A percentile compares a stretch with the other conserved stretches of the same genome.
Evolutionary conservation across 2,888 invertebrate species (phyloP).

Genomic region (Podabrus alpinus): DNA sequence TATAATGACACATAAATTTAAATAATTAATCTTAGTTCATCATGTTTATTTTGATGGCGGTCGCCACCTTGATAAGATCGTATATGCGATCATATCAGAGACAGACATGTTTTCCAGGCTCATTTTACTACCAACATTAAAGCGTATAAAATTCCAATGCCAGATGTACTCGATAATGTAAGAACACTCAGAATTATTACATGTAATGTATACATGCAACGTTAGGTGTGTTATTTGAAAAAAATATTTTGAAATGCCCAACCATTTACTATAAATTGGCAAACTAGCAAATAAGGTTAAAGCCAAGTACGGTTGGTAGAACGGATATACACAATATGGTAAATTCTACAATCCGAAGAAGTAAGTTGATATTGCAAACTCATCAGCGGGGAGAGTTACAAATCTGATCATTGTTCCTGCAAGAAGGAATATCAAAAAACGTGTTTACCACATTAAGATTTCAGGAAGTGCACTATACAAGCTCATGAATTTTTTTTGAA

Average conservation of each 20-base stretch:
- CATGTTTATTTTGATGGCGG: constrained; percentile 38
- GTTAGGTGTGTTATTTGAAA: neutral
- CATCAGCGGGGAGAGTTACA: no score
- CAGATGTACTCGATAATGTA: constrained; percentile 11
- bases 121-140: constrained; percentile 19
- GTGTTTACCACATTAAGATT: no score
- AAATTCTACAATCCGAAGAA: neutral
- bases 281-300: neutral
- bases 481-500: no score
- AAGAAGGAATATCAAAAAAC: no score
- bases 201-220: neutral
- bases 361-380: neutral
- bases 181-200: neutral
- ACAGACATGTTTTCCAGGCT: constrained; percentile 23
- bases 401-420: no score
- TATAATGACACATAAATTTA: constrained; percentile 37
- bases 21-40: constrained; percentile 42
- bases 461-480: no score
- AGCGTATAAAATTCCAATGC: constrained; percentile 21
- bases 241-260: neutral
- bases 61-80: constrained; percentile 34
- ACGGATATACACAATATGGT: neutral
- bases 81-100: constrained; percentile 16
- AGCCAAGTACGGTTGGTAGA: neutral
- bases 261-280: neutral